Percentiles rank a stretch among this genome's conserved stretches.
Evolutionary conservation across 2,797 vertebrate species (phyloP).

Genomic region (Acanthiza pusilla): DNA sequence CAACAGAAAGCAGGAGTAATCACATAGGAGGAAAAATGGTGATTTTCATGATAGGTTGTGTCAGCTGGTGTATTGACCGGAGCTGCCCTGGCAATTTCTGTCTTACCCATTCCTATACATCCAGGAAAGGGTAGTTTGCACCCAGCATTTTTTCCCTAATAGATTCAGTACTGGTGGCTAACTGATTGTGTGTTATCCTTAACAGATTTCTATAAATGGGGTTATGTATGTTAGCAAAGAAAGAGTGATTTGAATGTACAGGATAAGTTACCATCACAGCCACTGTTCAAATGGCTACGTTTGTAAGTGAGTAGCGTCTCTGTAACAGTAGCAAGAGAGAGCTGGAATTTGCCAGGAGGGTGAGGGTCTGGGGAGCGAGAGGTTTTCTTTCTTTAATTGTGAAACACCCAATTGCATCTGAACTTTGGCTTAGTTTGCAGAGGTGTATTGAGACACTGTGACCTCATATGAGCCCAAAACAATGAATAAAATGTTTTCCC

Average conservation of each 20-base stretch:
- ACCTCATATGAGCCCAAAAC: neutral
- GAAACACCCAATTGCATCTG: neutral
- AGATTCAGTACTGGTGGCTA: neutral
- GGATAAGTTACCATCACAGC: neutral
- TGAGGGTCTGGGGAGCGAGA: neutral
- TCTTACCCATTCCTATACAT: neutral
- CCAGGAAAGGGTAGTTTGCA: neutral
- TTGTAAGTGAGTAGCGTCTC: neutral
- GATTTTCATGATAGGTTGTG: neutral
- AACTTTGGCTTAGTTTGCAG: neutral
- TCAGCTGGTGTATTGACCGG: neutral
- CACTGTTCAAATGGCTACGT: neutral
- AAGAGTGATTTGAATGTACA: neutral
- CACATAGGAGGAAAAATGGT: neutral
- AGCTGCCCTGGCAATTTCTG: neutral
- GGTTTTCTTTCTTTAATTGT: neutral
- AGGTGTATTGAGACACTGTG: neutral
- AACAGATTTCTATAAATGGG: neutral
- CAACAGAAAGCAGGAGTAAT: neutral
- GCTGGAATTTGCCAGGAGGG: neutral
- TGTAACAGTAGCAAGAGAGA: neutral
- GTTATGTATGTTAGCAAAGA: neutral
- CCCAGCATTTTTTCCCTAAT: accelerated
- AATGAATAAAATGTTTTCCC: neutral
- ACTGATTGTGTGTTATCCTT: neutral